phyloP scores from a whole-genome alignment of 2,797 vertebrate genomes.

The Telmatherina bonti region DNA sequence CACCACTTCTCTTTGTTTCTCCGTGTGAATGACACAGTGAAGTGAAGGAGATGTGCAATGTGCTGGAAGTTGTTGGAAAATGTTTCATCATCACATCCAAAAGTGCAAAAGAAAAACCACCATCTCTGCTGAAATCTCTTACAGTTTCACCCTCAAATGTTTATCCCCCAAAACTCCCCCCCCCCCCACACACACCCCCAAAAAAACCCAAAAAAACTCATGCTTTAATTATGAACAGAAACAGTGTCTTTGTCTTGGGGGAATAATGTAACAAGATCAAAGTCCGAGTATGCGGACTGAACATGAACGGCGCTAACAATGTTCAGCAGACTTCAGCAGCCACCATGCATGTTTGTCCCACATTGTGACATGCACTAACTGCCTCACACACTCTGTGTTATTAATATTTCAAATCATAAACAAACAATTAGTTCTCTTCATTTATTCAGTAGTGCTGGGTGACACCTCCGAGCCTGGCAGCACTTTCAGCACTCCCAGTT shows the following conservation, averaged over 20 bases:
- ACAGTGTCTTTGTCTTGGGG: slow-evolving; percentile 47
- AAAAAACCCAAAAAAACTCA: too few relatives aligned
- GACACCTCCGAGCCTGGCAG: slow-evolving; percentile 70
- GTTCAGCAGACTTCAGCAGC: slow-evolving; percentile 25
- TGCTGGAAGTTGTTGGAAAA: slow-evolving; percentile 45
- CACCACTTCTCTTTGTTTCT: slow-evolving; percentile 33
- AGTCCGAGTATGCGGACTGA: slow-evolving; percentile 37
- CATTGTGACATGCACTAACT: slow-evolving; percentile 50
- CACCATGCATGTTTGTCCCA: slow-evolving; percentile 47
- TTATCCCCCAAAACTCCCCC: slow-evolving; percentile 55
- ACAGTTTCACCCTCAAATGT: slow-evolving; percentile 56
- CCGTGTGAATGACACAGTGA: slow-evolving; percentile 38
- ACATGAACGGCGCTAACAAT: slow-evolving; percentile 17
- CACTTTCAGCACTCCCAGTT: slow-evolving; percentile 68
- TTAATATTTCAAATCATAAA: slow-evolving; percentile 80
- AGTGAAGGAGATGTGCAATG: slow-evolving; percentile 45
- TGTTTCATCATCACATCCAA: slow-evolving; percentile 71
- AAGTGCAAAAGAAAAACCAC: slow-evolving; percentile 15
- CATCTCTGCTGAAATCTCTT: slow-evolving; percentile 54
- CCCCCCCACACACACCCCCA: too few relatives aligned
- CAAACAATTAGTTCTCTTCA: slow-evolving; percentile 79
- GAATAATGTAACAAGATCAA: slow-evolving; percentile 56
- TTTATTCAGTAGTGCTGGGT: slow-evolving; percentile 71
- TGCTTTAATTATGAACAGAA: slow-evolving; percentile 62
- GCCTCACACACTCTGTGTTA: slow-evolving; percentile 58